Base-by-base conservation (phyloP, 1,140 invertebrate species). In the Reticulitermes speratus region DNA sequence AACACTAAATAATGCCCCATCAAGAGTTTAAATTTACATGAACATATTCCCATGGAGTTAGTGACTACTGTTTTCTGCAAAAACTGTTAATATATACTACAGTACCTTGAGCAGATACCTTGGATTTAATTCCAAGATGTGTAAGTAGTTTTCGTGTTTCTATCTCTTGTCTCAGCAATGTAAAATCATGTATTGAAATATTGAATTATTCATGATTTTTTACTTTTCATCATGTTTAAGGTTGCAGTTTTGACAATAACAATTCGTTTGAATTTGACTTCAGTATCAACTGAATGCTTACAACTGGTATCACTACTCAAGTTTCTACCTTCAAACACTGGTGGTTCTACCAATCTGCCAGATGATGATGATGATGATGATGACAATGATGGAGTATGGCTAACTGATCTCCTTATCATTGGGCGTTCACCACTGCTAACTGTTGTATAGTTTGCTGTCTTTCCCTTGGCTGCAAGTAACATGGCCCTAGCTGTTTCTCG, bases 221-320 rank as follows among this genome's bases (percentile, higher is more conserved):
- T 52, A 75, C 32, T 52, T 85, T 85, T 69, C 75, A 82, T 86
- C 85, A 86, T 86, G 23, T 45, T 45, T 52, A 86, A 32, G 16
- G 52, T 86, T 86, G 75, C 48, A 82, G 85, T 86, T 86, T 55
- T 86, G n/a, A 21, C 44, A 82, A 86, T 86, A n/a, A 86, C 75
- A 82, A 86, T 83, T 44, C 55, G 44, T 44, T 48, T 65, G 44
- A 86, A 86, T 19, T 30, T 32, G 23, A 65, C 44, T 48, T 55
- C 25, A 44, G 12, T 30, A 30, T 75, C 65, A 75, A 30, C n/a
- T 75, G n/a, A 30, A n/a, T 45, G 14, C n/a, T 45, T 84, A n/a
- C n/a, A 44, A 44, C 82, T 30, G 65, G 14, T 30, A 9, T 75
- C 14, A 75, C 65, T 75, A 75, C 65, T 75, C n/a, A 30, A 75